A percentile compares a stretch with the other conserved stretches of the same genome.
These are phyloP conservation scores for Megaceryle maxima DNA, from an alignment of 2,113 vertebrate genomes.

Conservation along the genomic window DNA sequence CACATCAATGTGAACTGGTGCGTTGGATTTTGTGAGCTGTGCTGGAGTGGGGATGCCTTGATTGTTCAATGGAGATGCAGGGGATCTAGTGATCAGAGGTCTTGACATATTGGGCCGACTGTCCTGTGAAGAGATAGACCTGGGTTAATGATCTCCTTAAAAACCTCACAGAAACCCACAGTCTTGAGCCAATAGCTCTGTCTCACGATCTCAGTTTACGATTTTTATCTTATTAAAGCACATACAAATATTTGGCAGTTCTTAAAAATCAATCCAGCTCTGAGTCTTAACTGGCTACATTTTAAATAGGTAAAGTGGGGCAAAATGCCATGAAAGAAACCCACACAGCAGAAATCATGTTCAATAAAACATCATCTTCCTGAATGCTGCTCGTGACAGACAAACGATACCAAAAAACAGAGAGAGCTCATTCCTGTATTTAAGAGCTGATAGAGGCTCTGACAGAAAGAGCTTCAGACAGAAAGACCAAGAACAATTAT, in stretches of 20 bases:
- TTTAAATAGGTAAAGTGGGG: not conserved
- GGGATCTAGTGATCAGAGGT: constrained; percentile 97
- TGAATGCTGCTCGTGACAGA: not conserved
- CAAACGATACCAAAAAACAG: not conserved
- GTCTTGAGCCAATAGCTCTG: not conserved
- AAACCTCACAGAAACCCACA: not conserved
- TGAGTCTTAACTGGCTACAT: not conserved
- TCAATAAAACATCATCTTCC: not conserved
- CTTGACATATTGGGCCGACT: constrained; percentile 98
- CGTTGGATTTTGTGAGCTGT: constrained; percentile 98
- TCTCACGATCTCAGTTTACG: not conserved
- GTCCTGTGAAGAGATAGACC: constrained; percentile 86
- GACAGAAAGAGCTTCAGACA: constrained; percentile 23
- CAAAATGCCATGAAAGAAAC: not conserved
- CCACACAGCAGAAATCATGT: not conserved
- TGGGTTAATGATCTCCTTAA: constrained; percentile 60
- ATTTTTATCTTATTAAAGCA: not conserved
- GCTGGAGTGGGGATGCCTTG: constrained; percentile 98
- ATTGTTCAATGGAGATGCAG: constrained; percentile 96
- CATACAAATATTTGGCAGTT: not conserved
- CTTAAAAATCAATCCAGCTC: not conserved
- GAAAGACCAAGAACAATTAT: not conserved
- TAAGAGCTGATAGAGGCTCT: constrained; percentile 26
- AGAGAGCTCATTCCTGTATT: not conserved
- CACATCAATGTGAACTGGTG: constrained; percentile 97